Evolutionary conservation across 64 coral and sea anemone species (phyloP), one percentile per base, ranked within the genome.

Genomic region (Stylophora pistillata): DNA sequence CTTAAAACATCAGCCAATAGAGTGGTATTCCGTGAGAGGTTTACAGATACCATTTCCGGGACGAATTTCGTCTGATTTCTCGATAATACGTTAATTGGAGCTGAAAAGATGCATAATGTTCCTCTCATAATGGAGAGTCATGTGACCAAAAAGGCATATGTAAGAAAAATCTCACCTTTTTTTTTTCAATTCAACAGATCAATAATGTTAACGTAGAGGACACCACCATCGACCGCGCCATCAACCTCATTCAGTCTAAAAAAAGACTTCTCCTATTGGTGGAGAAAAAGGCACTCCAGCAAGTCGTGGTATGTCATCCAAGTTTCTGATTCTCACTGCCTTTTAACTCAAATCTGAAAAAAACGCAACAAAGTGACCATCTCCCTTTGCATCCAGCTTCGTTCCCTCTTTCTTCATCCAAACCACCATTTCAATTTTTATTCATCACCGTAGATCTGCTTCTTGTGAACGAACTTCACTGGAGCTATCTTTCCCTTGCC

Each of bases 281-380:
- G 13, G 86, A 80, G 81, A 96, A 96, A 81, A 96, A 85, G 34
- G 90, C 90, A 15, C 74, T 96, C 56, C 94, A 96, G n/a, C 81
- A 92, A 33, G 58, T 86, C 31, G 90, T 96, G 87, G 94, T 96
- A 93, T 60, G 94, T 89, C 59, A 28, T 20, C 30, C 13, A n/a
- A 37, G 30, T 64, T 15, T 10, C 56, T 21, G 15, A 6, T 32
- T 29, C 0, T 20, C 25, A 12, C 28, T 28, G 56, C 53, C 4
- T 21, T 55, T 20, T 10, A 4, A 13, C 52, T 34, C 21, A 31
- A 77, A 30, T 3, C 10, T 11, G 18, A 30, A 23, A 53, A 53
- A 30, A n/a, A n/a, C n/a, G n/a, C n/a, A n/a, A 7, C 37, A 47
- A 47, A 47, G 3, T 47, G 3, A 47, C 3, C 37, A 47, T 47